Conservation (phyloP, 2,888 invertebrate species). For the Lottia scabra region DNA sequence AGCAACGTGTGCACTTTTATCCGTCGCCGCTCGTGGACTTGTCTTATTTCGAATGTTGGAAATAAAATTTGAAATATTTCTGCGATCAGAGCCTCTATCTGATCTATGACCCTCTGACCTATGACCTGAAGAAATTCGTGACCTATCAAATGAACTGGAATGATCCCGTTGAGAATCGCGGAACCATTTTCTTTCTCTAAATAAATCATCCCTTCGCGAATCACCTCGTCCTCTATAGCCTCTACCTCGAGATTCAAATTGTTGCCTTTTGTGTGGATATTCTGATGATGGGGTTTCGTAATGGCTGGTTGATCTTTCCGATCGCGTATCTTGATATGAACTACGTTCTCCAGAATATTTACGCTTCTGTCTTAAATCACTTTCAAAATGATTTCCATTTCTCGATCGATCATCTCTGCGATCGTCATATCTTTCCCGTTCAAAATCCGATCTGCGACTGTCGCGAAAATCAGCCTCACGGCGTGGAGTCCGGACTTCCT, state of each 20-base stretch:
- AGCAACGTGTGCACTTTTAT: neutral
- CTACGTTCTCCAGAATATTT: neutral
- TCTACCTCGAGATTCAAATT: neutral
- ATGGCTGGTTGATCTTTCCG: neutral
- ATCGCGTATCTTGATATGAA: neutral
- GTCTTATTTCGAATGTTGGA: neutral
- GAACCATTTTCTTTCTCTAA: neutral
- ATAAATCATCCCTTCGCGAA: neutral
- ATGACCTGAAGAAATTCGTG: neutral
- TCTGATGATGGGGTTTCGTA: neutral
- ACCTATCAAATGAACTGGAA: neutral
- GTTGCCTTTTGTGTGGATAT: neutral
- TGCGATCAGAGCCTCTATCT: neutral
- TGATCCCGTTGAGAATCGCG: neutral
- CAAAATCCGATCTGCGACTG: neutral
- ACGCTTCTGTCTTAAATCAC: neutral
- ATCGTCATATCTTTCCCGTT: neutral
- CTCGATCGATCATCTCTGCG: neutral
- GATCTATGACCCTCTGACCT: neutral
- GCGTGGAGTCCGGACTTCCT: too few relatives aligned
- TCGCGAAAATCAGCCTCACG: neutral
- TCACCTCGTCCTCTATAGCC: neutral
- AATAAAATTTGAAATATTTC: neutral
- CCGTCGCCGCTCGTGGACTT: neutral
- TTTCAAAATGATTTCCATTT: neutral